Conservation (phyloP, 1,140 invertebrate genomes). For the Panulirus ornatus region DNA sequence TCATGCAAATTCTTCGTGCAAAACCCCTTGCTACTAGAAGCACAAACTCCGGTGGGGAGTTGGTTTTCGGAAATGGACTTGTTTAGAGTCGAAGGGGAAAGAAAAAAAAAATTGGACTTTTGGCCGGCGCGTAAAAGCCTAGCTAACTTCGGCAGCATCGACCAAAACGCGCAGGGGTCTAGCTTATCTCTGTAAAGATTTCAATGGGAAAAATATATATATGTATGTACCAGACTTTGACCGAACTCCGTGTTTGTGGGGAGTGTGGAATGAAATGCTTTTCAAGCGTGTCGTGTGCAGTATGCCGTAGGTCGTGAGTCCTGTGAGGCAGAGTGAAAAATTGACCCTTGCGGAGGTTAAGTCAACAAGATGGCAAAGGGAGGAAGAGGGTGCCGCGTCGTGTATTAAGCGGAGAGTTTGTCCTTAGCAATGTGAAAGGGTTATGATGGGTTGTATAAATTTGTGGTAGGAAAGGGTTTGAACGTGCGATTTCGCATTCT, state of each 20-base stretch:
- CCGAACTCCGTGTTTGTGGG: neutral
- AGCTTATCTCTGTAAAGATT: neutral
- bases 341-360: neutral
- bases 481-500: too few species aligned
- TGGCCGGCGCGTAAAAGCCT: neutral
- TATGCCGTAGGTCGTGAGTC: neutral
- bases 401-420: neutral
- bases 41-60: neutral
- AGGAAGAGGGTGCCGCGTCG: neutral
- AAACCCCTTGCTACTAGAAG: too few species aligned
- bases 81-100: neutral
- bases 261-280: neutral
- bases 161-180: neutral
- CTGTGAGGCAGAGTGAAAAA: neutral
- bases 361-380: neutral
- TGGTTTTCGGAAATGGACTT: neutral
- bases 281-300: neutral
- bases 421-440: neutral
- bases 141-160: neutral
- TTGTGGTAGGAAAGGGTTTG: neutral
- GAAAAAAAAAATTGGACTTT: neutral
- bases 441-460: neutral
- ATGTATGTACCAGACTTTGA: neutral
- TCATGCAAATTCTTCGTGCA: neutral
- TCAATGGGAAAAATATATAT: too few species aligned